These are phyloP conservation scores for Geodia barretti DNA, from an alignment of 37 sponge, comb jelly and placozoan species.

Conservation along the genomic window DNA sequence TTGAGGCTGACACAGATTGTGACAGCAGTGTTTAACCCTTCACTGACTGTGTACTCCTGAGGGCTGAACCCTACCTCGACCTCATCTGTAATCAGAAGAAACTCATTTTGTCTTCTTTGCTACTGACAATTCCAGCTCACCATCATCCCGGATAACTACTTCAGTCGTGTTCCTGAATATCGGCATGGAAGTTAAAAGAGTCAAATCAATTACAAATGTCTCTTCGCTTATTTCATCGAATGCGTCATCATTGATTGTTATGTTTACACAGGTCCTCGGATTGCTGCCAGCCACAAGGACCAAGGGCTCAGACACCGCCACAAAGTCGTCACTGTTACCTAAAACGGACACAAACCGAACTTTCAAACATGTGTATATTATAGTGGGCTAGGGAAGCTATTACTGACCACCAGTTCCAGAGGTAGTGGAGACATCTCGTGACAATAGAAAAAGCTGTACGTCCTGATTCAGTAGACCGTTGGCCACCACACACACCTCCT, in stretches of 20 bases:
- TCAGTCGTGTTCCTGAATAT: not conserved
- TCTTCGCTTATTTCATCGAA: not conserved
- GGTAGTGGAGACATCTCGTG: not conserved
- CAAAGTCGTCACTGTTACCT: not conserved
- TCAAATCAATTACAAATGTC: not conserved
- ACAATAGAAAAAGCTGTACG: not conserved
- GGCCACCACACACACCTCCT: not conserved
- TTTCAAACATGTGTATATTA: too few relatives aligned
- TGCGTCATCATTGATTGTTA: not conserved
- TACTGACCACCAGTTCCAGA: too few relatives aligned
- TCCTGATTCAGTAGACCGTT: not conserved
- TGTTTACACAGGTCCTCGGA: not conserved
- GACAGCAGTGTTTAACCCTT: not conserved
- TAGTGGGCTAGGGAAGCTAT: too few relatives aligned
- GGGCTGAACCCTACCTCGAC: too few relatives aligned
- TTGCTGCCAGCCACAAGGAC: not conserved
- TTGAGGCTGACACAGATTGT: too few relatives aligned
- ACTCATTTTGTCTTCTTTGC: too few relatives aligned
- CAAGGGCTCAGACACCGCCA: not conserved
- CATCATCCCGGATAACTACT: not conserved
- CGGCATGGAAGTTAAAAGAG: not conserved
- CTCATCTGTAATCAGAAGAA: too few relatives aligned
- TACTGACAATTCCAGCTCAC: too few relatives aligned
- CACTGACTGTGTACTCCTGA: not conserved
- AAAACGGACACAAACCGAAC: too few relatives aligned